phyloP scores from a whole-genome alignment of 2,113 vertebrate species.

The Micronisus gabar region DNA sequence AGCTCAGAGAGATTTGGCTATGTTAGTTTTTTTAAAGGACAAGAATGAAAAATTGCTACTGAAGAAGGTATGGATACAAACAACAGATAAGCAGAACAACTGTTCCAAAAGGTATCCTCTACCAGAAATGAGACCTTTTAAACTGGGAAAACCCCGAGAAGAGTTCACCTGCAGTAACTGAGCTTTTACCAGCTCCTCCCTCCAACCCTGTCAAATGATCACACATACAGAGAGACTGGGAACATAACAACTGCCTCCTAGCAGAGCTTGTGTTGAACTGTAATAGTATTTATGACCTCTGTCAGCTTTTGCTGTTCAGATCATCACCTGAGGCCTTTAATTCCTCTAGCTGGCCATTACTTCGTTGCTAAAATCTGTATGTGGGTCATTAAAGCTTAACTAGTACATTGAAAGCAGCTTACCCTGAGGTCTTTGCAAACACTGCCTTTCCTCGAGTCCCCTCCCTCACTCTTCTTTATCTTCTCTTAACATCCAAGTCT shows the following conservation, averaged over 20 bases:
- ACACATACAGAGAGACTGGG: neutral
- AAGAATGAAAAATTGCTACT: neutral
- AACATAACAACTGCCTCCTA: neutral
- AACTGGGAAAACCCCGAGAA: neutral
- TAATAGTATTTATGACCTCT: neutral
- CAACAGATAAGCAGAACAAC: neutral
- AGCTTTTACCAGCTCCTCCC: neutral
- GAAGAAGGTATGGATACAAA: neutral
- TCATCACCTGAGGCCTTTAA: neutral
- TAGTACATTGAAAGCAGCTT: neutral
- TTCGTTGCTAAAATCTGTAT: neutral
- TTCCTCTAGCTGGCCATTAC: neutral
- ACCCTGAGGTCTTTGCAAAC: neutral
- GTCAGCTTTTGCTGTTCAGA: neutral
- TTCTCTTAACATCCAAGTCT: neutral
- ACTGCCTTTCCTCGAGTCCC: neutral
- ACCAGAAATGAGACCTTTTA: neutral
- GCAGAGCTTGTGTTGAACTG: neutral
- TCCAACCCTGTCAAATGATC: neutral
- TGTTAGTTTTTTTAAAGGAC: neutral
- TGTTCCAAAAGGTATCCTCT: neutral
- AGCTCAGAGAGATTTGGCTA: neutral
- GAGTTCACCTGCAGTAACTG: neutral
- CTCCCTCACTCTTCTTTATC: neutral
- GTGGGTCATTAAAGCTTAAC: slow-evolving; percentile 34